phyloP scores from a whole-genome alignment of 2,888 invertebrate species.

The Rotaria magnacalcarata region DNA sequence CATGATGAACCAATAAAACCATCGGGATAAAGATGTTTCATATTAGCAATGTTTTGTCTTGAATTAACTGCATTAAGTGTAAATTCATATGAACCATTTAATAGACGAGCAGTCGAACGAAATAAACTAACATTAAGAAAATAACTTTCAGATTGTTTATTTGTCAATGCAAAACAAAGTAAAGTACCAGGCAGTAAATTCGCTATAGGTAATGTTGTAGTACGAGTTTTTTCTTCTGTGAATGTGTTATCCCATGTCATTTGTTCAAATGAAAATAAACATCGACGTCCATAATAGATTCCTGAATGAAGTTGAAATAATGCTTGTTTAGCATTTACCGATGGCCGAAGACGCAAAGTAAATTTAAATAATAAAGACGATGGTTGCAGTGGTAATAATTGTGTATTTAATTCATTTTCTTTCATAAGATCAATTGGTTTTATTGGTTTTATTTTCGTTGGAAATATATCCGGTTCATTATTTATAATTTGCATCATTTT shows the following conservation, averaged over 20 bases:
- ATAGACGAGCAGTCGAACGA: constrained; percentile 5
- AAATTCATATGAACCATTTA: constrained; percentile 22
- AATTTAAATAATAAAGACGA: not conserved
- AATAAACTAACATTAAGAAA: constrained; percentile 23
- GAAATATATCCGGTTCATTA: constrained; percentile 9
- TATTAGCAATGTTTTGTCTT: not conserved
- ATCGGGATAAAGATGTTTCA: not conserved
- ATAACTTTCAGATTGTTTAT: not conserved
- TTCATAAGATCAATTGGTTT: not conserved
- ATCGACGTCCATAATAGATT: not conserved
- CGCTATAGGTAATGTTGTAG: not conserved
- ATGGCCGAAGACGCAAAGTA: not conserved
- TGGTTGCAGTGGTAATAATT: not conserved
- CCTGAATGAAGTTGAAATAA: constrained; percentile 15
- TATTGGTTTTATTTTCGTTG: not conserved
- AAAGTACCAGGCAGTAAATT: not conserved
- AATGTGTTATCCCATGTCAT: not conserved
- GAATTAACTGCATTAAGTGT: constrained; percentile 8
- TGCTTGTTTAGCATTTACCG: not conserved
- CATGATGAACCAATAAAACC: not conserved
- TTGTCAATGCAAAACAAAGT: constrained; percentile 23
- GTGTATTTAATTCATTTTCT: not conserved
- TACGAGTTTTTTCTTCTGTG: not conserved
- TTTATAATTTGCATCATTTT: not conserved
- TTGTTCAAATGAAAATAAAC: constrained; percentile 8